Conservation (phyloP, 2,113 vertebrate species). For the Gorsachius goisagi region DNA sequence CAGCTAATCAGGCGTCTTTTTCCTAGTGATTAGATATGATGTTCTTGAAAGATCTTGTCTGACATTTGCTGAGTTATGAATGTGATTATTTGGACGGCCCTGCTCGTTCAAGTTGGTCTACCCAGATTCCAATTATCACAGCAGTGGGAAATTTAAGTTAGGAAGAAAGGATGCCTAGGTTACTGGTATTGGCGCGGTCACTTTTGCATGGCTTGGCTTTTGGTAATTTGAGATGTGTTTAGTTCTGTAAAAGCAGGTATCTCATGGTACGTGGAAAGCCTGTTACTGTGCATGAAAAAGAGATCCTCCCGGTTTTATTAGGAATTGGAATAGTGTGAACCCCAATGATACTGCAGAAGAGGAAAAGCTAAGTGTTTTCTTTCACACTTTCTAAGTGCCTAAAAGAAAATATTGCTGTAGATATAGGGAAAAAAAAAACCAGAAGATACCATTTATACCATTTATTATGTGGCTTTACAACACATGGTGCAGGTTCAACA, state of each 20-base stretch:
- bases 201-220: background rate
- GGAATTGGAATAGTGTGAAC: background rate
- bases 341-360: slow-evolving; percentile 5
- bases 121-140: background rate
- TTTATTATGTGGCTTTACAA: background rate
- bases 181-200: slow-evolving; percentile 10
- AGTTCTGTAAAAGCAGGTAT: slow-evolving; percentile 5
- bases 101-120: background rate
- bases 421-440: background rate
- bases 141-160: slow-evolving; percentile 2
- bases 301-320: slow-evolving; percentile 17
- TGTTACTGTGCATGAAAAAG: background rate
- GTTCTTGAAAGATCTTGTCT: slow-evolving; percentile 9
- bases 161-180: background rate
- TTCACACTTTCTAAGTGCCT: slow-evolving; percentile 1
- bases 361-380: background rate
- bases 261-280: slow-evolving; percentile 1
- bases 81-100: background rate
- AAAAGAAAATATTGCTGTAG: slow-evolving; percentile 15
- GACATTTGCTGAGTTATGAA: background rate
- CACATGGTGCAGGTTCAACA: accelerated
- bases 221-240: background rate
- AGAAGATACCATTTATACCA: background rate
- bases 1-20: background rate
- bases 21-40: background rate